Evolutionary conservation across 1,140 invertebrate genomes (phyloP).

Genomic region (Sinella curviseta): DNA sequence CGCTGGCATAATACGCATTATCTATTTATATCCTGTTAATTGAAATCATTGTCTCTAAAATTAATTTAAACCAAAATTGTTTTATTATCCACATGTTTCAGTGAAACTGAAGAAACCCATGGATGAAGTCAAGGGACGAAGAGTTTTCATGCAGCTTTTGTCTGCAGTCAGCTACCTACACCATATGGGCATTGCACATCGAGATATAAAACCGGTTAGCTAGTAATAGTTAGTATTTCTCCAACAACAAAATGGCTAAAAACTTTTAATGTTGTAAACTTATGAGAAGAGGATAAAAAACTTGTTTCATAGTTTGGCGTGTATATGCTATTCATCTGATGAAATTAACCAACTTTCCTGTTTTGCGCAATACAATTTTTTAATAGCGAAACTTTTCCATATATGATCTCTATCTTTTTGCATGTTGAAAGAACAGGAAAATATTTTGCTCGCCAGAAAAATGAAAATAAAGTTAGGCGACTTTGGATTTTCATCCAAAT

Average conservation of each 20-base stretch:
- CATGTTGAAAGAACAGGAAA: background rate
- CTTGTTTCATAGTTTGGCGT: too few relatives aligned
- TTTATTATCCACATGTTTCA: slow-evolving; percentile 1
- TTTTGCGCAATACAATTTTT: too few relatives aligned
- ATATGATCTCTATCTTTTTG: background rate
- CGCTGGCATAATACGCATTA: too few relatives aligned
- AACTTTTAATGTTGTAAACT: background rate
- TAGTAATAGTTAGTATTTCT: background rate
- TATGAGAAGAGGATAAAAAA: too few relatives aligned
- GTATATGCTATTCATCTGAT: background rate
- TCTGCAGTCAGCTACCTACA: slow-evolving; percentile 5
- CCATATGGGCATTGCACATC: background rate
- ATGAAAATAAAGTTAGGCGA: background rate
- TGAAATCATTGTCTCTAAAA: background rate
- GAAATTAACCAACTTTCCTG: background rate
- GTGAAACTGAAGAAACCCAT: background rate
- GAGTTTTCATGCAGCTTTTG: slow-evolving; percentile 16
- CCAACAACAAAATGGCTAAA: background rate
- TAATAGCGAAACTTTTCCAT: too few relatives aligned
- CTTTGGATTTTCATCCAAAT: background rate
- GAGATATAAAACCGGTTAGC: slow-evolving; percentile 13
- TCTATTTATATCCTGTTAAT: too few relatives aligned
- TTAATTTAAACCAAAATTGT: background rate
- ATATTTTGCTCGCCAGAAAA: background rate
- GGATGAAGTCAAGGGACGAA: background rate